These are phyloP conservation scores for Anastatus disparis DNA, from an alignment of 1,140 invertebrate species.

Conservation along the genomic window DNA sequence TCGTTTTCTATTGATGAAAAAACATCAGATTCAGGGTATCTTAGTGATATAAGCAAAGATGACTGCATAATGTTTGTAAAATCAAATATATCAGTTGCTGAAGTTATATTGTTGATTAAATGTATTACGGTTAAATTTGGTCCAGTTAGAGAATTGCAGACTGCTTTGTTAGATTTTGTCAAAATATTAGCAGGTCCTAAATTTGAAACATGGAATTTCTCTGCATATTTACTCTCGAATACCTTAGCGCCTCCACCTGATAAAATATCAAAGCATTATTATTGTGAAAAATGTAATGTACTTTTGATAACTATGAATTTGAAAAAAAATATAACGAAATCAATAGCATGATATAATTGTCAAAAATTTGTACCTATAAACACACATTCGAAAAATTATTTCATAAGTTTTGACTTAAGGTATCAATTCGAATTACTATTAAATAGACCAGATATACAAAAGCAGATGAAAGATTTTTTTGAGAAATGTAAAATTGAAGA, in stretches of 20 bases:
- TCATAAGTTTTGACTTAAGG: neutral
- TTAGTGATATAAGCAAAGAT: neutral
- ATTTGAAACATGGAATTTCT: slow-evolving; percentile 5
- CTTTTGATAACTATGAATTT: neutral
- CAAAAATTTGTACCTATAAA: neutral
- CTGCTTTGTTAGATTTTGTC: neutral
- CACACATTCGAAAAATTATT: neutral
- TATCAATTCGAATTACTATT: slow-evolving; percentile 4
- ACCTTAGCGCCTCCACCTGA: neutral
- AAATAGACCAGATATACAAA: neutral
- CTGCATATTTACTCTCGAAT: neutral
- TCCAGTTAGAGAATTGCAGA: neutral
- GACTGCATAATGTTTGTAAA: neutral
- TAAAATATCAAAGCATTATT: neutral
- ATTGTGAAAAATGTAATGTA: neutral
- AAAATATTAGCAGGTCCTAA: neutral
- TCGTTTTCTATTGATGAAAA: neutral
- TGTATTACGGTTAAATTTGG: neutral
- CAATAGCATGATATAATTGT: neutral
- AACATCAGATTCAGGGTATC: neutral
- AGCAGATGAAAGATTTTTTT: neutral
- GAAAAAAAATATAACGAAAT: neutral
- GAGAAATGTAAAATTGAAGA: neutral
- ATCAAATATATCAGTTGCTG: slow-evolving; percentile 1
- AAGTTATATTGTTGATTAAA: neutral